phyloP scores from a whole-genome alignment of 2,797 vertebrate genomes.

The Gymnothorax javanicus region DNA sequence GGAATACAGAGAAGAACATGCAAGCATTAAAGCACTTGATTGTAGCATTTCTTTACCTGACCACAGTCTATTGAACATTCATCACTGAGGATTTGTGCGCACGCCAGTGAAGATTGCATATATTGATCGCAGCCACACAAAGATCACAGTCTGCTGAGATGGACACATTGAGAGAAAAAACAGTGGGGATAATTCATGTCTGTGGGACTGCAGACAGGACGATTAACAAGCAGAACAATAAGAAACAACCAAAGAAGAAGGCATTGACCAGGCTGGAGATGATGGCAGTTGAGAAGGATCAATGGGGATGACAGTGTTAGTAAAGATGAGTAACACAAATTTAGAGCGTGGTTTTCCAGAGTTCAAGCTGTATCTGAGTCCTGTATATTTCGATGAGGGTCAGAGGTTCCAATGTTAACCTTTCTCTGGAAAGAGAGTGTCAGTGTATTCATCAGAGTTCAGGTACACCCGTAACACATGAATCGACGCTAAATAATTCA shows the following conservation, averaged over 20 bases:
- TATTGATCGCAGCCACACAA: slow-evolving; percentile 1
- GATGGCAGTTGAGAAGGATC: neutral
- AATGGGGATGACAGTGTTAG: neutral
- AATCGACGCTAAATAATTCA: no score
- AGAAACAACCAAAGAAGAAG: neutral
- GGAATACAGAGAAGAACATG: neutral
- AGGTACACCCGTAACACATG: neutral
- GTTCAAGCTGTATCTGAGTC: neutral
- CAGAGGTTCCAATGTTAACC: neutral
- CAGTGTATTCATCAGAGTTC: neutral
- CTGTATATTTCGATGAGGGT: neutral
- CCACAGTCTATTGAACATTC: neutral
- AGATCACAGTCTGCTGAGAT: slow-evolving; percentile 4
- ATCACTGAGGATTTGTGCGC: neutral
- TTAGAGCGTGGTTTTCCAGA: no score
- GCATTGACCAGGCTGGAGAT: neutral
- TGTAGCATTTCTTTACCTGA: neutral
- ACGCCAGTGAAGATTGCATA: neutral
- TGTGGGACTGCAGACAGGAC: neutral
- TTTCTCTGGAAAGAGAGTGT: neutral
- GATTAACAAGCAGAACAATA: neutral
- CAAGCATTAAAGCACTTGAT: neutral
- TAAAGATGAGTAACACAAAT: neutral
- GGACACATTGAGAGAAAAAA: neutral
- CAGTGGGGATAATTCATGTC: neutral